Evolutionary conservation across 2,888 invertebrate genomes (phyloP), one percentile per base, ranked within the genome.

Genomic region (Sesamia inferens): DNA sequence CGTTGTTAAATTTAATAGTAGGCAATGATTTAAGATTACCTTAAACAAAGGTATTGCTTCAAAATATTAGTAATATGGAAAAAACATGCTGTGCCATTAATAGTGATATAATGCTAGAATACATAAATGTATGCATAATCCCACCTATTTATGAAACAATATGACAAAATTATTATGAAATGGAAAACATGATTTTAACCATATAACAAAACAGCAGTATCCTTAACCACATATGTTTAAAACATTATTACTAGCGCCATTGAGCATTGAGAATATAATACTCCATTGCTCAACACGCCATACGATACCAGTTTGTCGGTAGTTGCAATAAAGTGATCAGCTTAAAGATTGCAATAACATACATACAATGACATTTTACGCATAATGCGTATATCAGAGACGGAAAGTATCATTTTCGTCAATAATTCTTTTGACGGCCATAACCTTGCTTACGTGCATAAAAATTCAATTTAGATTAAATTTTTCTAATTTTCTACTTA

Each of bases 241-340:
- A 62, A 67, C 16, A 39, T 62, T 71, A 76, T 68, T 72, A 19
- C 61, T 54, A 58, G 82, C 51, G 44, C 73, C 62, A 79, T 67
- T 69, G 69, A 69, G 55, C 55, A 59, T 48, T 62, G 74, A 58
- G 51, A 31, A 63, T 62, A 65, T 66, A 66, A 77, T 82, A 24
- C 54, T 31, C 16, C 14, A 31, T 79, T 79, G 71, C 82, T 82
- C 48, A 79, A 81, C 66, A 16, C 19, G 42, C 57, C 65, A 71
- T 66, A 57, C 47, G 82, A 77, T 67, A 81, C 82, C 48, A 48
- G 66, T 76, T 78, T 81, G 59, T 61, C 64, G 51, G 81, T 63
- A 78, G 75, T 76, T 59, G 65, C 69, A 48, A 65, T 82, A 66
- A 76, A 72, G 54, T 69, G 66, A 82, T 78, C 66, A 69, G 65